Evolutionary conservation across 2,797 vertebrate species (phyloP).

Genomic region (Varecia variegata): DNA sequence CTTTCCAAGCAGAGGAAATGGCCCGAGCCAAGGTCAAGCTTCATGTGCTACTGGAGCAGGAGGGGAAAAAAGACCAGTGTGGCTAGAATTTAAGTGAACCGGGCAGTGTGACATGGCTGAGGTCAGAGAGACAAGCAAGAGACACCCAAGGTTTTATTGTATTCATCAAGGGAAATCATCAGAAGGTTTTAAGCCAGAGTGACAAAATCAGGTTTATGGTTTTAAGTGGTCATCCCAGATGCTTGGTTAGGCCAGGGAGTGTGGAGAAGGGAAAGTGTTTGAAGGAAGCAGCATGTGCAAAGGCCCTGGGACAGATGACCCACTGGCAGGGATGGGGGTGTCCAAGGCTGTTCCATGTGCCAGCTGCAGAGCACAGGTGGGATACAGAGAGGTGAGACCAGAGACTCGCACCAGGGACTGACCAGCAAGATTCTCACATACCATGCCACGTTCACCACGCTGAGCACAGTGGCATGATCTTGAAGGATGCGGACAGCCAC

Average conservation of each 20-base stretch:
- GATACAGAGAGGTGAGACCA: not conserved
- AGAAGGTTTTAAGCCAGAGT: not conserved
- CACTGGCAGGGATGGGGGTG: accelerated
- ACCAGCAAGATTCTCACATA: not conserved
- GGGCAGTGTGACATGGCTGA: not conserved
- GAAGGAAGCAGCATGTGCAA: not conserved
- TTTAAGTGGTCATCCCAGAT: not conserved
- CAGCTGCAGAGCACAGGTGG: not conserved
- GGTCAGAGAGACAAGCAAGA: not conserved
- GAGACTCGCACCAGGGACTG: accelerated
- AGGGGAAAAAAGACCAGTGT: not conserved
- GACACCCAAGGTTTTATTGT: not conserved
- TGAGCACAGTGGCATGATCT: not conserved
- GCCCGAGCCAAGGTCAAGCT: not conserved
- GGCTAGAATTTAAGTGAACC: not conserved
- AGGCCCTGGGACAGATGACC: not conserved
- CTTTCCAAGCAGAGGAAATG: not conserved
- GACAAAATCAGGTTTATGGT: not conserved
- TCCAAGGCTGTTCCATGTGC: not conserved
- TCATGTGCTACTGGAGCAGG: not conserved
- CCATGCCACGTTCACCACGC: too few species aligned
- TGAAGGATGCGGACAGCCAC: not conserved
- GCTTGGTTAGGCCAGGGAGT: not conserved
- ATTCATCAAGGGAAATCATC: not conserved
- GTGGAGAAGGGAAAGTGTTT: not conserved